phyloP scores from a whole-genome alignment of 2,888 invertebrate genomes.

The Gastracanthus pulcherrimus region DNA sequence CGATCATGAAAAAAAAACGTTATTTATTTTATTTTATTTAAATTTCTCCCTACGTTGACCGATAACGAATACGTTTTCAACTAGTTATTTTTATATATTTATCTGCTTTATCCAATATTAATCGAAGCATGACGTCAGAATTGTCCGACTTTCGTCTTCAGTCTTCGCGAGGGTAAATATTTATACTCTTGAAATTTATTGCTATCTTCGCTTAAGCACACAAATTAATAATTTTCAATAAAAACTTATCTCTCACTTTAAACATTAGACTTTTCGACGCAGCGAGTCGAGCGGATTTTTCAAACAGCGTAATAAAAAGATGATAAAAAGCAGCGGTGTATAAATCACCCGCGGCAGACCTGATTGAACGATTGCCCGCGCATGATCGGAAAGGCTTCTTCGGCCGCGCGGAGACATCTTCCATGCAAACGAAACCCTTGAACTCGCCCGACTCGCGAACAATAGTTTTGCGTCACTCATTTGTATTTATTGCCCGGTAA shows the following conservation, averaged over 20 bases:
- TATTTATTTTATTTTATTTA: not conserved
- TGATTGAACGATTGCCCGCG: not conserved
- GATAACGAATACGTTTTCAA: not conserved
- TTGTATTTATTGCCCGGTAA: constrained; percentile 25
- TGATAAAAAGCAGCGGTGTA: not conserved
- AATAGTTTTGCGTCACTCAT: constrained; percentile 47
- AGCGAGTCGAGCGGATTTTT: not conserved
- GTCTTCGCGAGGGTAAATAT: no score
- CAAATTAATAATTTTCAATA: no score
- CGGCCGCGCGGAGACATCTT: not conserved
- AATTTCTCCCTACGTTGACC: not conserved
- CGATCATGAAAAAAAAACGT: not conserved
- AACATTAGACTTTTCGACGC: no score
- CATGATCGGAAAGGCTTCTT: constrained; percentile 25
- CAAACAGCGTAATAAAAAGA: not conserved
- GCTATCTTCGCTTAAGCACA: no score
- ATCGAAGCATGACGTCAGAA: not conserved
- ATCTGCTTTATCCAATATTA: not conserved
- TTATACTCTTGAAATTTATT: no score
- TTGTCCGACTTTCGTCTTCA: no score
- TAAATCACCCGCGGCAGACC: not conserved
- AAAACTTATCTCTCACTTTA: no score
- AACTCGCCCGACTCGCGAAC: constrained; percentile 25
- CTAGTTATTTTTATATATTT: not conserved
- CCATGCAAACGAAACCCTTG: constrained; percentile 48